phyloP scores from a whole-genome alignment of 2,888 invertebrate species.

The Synergus gifuensis region DNA sequence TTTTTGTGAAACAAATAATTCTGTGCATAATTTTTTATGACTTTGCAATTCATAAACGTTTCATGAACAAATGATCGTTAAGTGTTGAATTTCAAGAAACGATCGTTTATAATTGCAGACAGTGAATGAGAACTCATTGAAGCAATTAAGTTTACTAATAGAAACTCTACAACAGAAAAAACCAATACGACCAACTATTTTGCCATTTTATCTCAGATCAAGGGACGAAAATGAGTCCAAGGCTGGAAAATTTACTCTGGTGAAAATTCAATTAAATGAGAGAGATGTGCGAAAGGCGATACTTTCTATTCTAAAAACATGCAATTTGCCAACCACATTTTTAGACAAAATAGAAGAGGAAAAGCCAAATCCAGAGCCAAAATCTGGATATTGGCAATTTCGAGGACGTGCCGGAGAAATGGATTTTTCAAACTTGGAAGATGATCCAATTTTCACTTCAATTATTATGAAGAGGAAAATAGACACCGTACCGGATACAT shows the following conservation, averaged over 20 bases:
- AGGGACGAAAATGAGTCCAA: conserved; percentile 80
- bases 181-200: conserved; percentile 81
- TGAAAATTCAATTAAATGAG: conserved; percentile 86
- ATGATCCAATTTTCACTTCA: conserved; percentile 80
- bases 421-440: conserved; percentile 75
- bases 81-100: no score
- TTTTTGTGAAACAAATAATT: no score
- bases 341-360: conserved; percentile 87
- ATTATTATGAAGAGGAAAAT: conserved; percentile 79
- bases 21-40: no score
- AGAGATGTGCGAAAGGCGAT: conserved; percentile 86
- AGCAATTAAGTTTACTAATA: conserved; percentile 91
- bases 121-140: conserved; percentile 93
- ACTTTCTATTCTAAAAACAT: conserved; percentile 87
- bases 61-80: no score
- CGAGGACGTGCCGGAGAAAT: conserved; percentile 62
- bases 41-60: not conserved
- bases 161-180: conserved; percentile 86
- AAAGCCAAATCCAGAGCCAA: conserved; percentile 59
- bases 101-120: conserved; percentile 79
- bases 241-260: conserved; percentile 84
- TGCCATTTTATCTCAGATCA: conserved; percentile 90
- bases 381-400: conserved; percentile 67
- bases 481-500: conserved; percentile 73
- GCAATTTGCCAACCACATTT: conserved; percentile 92